Conservation (phyloP, 2,113 vertebrate genomes). For the Illadopsis cleaveri region DNA sequence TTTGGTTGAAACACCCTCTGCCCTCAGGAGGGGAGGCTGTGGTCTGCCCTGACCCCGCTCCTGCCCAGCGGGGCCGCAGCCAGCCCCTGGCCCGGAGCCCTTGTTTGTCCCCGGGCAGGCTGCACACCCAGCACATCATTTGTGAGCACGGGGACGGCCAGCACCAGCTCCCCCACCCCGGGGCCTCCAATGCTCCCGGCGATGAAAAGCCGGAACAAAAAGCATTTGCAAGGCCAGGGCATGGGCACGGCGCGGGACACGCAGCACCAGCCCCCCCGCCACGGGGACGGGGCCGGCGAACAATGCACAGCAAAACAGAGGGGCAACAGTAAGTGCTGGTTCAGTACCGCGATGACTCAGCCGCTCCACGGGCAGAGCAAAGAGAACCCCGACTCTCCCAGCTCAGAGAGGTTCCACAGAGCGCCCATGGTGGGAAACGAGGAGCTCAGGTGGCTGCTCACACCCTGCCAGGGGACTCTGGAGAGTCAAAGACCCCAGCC, state of each 20-base stretch:
- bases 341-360: background rate
- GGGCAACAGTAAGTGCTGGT: background rate
- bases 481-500: background rate
- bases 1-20: background rate
- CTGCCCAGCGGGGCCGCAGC: background rate
- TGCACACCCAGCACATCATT: slow-evolving; percentile 26
- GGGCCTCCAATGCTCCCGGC: background rate
- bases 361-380: background rate
- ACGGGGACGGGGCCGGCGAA: background rate
- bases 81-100: background rate
- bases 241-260: background rate
- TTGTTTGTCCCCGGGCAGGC: background rate
- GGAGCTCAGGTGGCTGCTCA: rapidly evolving
- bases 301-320: background rate
- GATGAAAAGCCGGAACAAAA: background rate
- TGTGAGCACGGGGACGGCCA: background rate
- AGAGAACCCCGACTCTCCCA: background rate
- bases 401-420: background rate
- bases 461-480: rapidly evolving
- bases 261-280: background rate
- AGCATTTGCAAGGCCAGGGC: background rate
- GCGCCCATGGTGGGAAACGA: rapidly evolving
- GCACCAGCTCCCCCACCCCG: background rate
- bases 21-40: background rate
- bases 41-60: background rate